Percentiles rank a stretch among this genome's conserved stretches.
Conservation (phyloP, 2,113 vertebrate genomes). For the Stigmatopora nigra region DNA sequence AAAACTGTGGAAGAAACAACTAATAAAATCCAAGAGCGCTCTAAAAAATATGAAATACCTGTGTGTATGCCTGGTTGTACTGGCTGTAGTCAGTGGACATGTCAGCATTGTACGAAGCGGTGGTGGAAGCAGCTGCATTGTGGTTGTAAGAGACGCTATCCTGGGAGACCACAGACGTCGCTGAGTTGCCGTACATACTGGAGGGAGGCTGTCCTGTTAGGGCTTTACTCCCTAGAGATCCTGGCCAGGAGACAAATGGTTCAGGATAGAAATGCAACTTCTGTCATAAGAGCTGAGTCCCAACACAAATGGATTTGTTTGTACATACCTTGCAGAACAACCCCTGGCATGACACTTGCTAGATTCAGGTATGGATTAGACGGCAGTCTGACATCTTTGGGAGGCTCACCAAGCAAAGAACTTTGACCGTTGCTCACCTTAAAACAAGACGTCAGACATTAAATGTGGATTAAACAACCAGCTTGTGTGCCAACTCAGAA, state of each 20-base stretch:
- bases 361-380: constrained; percentile 94
- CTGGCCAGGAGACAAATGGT: constrained; percentile 33
- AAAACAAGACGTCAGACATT: constrained; percentile 12
- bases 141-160: constrained; percentile 54
- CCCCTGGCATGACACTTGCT: constrained; percentile 87
- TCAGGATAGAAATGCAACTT: not conserved
- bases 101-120: constrained; percentile 73
- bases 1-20: not conserved
- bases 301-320: not conserved
- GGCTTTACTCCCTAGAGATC: constrained; percentile 73
- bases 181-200: constrained; percentile 59
- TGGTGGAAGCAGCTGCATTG: constrained; percentile 39
- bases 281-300: not conserved
- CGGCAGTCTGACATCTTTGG: constrained; percentile 88
- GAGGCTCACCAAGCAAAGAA: constrained; percentile 90
- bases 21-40: constrained; percentile 6
- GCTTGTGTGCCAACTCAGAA: not conserved
- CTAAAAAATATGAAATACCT: constrained; percentile 55
- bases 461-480: not conserved
- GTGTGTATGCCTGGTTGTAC: constrained; percentile 74
- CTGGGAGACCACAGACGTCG: constrained; percentile 74
- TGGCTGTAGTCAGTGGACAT: constrained; percentile 74
- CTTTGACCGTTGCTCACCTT: constrained; percentile 78
- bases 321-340: constrained; percentile 75
- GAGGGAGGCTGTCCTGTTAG: constrained; percentile 61